A percentile compares a stretch with the other conserved stretches of the same genome.
Evolutionary conservation across 2,113 vertebrate species (phyloP).

Genomic region (Mus pahari): DNA sequence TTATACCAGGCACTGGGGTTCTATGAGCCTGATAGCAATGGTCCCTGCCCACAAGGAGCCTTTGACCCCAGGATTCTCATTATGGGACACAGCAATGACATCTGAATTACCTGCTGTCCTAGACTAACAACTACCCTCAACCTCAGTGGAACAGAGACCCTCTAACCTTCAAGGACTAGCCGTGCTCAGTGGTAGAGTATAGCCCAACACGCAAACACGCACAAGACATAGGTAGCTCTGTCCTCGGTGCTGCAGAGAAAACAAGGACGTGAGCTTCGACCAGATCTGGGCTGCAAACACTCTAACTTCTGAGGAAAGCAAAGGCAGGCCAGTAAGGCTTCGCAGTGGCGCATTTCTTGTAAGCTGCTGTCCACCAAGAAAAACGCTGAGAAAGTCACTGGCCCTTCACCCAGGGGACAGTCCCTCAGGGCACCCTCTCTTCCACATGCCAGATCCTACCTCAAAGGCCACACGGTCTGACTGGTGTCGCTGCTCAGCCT

Average conservation of each 20-base stretch:
- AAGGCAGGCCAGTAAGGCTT: background rate
- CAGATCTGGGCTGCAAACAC: background rate
- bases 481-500: conserved; percentile 90
- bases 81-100: background rate
- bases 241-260: background rate
- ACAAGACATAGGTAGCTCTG: background rate
- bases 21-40: background rate
- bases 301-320: background rate
- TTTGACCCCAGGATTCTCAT: background rate
- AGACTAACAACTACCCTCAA: background rate
- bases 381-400: background rate
- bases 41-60: background rate
- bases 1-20: background rate
- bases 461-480: conserved; percentile 90
- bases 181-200: background rate
- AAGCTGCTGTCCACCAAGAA: background rate
- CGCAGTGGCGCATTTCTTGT: background rate
- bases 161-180: background rate
- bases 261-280: background rate
- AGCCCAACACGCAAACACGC: too few relatives aligned
- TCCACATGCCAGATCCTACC: conserved; percentile 82
- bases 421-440: background rate
- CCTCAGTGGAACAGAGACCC: background rate
- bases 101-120: background rate
- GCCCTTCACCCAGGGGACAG: background rate